Conservation (phyloP, 2,113 vertebrate species). For the Psettodes erumei region DNA sequence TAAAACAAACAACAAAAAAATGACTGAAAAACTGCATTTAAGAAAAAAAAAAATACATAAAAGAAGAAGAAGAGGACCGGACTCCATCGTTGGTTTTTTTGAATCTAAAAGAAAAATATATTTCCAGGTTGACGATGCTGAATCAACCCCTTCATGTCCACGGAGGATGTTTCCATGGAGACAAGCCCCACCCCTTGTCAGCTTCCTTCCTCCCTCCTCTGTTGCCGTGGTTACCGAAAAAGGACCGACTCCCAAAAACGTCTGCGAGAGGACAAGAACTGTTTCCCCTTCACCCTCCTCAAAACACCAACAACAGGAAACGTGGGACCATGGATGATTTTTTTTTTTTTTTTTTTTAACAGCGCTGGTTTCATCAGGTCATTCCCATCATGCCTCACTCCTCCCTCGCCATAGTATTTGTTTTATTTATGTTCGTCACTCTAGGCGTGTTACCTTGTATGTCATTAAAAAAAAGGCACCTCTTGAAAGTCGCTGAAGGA, state of each 20-base stretch:
- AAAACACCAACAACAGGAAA: background rate
- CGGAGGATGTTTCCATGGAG: slow-evolving; percentile 65
- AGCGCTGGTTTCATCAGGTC: slow-evolving; percentile 71
- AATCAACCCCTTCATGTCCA: slow-evolving; percentile 14
- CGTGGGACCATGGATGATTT: slow-evolving; percentile 48
- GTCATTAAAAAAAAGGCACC: slow-evolving; percentile 70
- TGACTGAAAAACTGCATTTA: slow-evolving; percentile 33
- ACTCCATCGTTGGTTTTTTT: background rate
- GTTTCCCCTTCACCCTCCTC: slow-evolving; percentile 22
- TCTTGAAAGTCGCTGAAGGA: slow-evolving; percentile 65
- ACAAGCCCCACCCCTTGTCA: slow-evolving; percentile 17
- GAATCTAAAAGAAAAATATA: no score
- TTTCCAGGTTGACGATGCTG: background rate
- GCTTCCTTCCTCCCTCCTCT: background rate
- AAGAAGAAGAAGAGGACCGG: slow-evolving; percentile 30
- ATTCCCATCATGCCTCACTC: slow-evolving; percentile 53
- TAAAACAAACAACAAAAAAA: slow-evolving; percentile 33
- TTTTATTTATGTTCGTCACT: slow-evolving; percentile 77
- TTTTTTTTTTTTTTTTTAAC: slow-evolving; percentile 15
- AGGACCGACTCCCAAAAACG: background rate
- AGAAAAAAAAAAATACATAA: slow-evolving; percentile 3
- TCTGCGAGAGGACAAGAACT: slow-evolving; percentile 48
- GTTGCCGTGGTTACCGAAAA: slow-evolving; percentile 6
- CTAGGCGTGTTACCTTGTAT: slow-evolving; percentile 71
- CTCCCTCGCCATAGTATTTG: slow-evolving; percentile 67